Evolutionary conservation across 64 coral and sea anemone species (phyloP).

Genomic region (Astreopora myriophthalma): DNA sequence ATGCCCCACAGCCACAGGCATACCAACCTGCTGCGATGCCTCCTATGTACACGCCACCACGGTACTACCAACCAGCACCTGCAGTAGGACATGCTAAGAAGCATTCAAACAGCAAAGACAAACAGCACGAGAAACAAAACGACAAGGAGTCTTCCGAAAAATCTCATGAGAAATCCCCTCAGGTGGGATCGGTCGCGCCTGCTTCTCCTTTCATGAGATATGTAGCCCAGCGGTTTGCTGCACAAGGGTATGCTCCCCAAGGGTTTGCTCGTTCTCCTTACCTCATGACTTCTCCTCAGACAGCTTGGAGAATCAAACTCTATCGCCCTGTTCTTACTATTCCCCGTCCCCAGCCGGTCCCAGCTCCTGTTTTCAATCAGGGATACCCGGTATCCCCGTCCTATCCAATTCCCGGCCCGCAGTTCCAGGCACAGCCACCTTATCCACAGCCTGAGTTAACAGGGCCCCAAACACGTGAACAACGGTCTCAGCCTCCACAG

Average conservation of each 20-base stretch:
- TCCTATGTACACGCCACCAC: conserved; percentile 2
- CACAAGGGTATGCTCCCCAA: background rate
- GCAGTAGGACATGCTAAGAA: background rate
- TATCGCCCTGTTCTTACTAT: conserved; percentile 1
- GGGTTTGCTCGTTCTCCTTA: background rate
- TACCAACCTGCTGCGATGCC: background rate
- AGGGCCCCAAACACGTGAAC: background rate
- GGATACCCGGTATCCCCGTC: background rate
- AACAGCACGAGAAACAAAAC: background rate
- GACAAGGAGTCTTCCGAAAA: background rate
- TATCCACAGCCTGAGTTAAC: background rate
- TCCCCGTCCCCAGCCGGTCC: background rate
- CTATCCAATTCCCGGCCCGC: background rate
- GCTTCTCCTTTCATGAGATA: background rate
- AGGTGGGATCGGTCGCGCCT: background rate
- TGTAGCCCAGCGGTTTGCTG: background rate
- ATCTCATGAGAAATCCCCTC: background rate
- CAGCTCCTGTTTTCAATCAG: background rate
- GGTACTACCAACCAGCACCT: background rate
- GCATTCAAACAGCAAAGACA: background rate
- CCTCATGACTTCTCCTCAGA: background rate
- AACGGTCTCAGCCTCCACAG: background rate
- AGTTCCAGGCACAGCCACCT: background rate
- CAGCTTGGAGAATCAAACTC: background rate
- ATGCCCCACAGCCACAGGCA: background rate